Conservation (phyloP, 1,140 invertebrate genomes). For the Pogonomyrmex barbatus region DNA sequence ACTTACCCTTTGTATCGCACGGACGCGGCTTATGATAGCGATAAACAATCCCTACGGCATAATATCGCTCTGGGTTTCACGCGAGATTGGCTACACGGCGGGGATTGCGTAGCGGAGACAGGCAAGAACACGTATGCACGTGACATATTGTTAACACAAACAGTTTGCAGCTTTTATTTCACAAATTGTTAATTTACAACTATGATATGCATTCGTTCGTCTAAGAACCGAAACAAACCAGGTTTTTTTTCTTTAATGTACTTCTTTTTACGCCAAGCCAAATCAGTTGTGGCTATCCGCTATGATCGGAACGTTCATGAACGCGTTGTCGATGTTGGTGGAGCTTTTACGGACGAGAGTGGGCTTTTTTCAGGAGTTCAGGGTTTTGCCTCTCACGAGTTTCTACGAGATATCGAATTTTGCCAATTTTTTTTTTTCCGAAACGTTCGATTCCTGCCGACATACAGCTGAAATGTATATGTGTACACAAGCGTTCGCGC, state of each 20-base stretch:
- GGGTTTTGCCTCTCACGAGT: background rate
- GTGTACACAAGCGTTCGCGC: slow-evolving; percentile 29
- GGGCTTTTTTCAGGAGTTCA: slow-evolving; percentile 8
- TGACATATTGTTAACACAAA: slow-evolving; percentile 84
- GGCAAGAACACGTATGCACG: slow-evolving; percentile 28
- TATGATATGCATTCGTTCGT: slow-evolving; percentile 94
- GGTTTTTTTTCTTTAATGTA: slow-evolving; percentile 60
- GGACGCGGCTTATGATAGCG: slow-evolving; percentile 55
- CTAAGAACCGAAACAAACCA: slow-evolving; percentile 88
- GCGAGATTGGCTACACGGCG: slow-evolving; percentile 38
- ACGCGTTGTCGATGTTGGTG: slow-evolving; percentile 46
- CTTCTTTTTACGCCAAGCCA: slow-evolving; percentile 58
- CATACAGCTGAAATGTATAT: slow-evolving; percentile 29
- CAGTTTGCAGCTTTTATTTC: slow-evolving; percentile 86
- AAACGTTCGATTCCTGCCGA: slow-evolving; percentile 29
- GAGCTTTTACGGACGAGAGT: slow-evolving; percentile 36
- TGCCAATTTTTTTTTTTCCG: background rate
- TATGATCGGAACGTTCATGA: slow-evolving; percentile 51
- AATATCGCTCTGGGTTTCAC: slow-evolving; percentile 52
- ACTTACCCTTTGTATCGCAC: slow-evolving; percentile 57
- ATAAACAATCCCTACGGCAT: slow-evolving; percentile 60
- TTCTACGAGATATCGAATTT: slow-evolving; percentile 9
- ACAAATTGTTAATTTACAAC: slow-evolving; percentile 89
- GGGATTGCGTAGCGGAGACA: slow-evolving; percentile 8
- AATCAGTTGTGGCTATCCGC: slow-evolving; percentile 54